phyloP scores from a whole-genome alignment of 2,113 vertebrate species.

The Uria lomvia region DNA sequence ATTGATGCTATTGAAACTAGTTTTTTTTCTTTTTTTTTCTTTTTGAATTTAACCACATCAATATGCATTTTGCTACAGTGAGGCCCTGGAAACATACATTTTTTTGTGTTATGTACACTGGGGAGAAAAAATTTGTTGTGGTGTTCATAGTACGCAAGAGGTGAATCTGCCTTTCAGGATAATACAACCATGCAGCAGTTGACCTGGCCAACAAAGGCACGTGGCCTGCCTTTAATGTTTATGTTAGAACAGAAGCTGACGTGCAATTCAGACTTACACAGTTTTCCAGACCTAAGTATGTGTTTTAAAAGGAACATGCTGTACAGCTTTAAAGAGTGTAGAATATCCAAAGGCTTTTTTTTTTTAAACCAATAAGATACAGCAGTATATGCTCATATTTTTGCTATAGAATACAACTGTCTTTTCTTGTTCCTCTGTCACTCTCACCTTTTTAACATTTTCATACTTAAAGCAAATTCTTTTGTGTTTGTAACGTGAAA shows the following conservation, averaged over 20 bases:
- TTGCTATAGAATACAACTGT: neutral
- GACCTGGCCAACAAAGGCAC: neutral
- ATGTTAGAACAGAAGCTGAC: neutral
- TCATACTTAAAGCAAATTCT: neutral
- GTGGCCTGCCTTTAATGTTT: neutral
- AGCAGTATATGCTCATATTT: neutral
- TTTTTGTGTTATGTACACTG: neutral
- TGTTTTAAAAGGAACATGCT: neutral
- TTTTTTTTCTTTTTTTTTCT: neutral
- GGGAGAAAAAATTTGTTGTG: neutral
- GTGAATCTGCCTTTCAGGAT: neutral
- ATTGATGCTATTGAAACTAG: neutral
- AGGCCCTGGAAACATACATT: neutral
- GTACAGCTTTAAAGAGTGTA: neutral
- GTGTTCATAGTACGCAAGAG: neutral
- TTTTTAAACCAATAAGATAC: neutral
- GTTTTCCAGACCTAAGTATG: neutral
- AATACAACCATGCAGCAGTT: neutral
- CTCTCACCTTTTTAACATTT: neutral
- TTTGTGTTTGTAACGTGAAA: neutral
- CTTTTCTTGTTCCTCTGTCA: neutral
- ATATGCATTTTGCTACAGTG: neutral
- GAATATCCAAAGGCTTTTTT: neutral
- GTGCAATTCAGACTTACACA: neutral
- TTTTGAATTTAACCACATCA: neutral